phyloP scores from a whole-genome alignment of 2,797 vertebrate genomes.

The Pipistrellus pygmaeus region DNA sequence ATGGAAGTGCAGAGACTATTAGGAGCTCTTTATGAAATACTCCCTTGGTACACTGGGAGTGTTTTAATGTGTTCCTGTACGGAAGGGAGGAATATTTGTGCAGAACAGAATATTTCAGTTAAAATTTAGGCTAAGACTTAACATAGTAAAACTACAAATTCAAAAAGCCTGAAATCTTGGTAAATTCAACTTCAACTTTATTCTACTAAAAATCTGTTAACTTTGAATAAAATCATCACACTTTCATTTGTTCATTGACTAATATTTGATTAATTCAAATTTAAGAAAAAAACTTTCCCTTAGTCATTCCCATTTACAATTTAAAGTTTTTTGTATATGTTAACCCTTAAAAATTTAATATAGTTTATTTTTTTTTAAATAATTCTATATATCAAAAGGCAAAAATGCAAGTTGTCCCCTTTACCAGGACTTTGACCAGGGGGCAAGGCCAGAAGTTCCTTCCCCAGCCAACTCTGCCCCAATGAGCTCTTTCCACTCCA shows the following conservation, averaged over 20 bases:
- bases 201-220: constrained; percentile 40
- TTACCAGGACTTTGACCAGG: no score
- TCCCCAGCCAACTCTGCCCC: no score
- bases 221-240: constrained; percentile 28
- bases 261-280: constrained; percentile 27
- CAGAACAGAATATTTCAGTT: not conserved
- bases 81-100: not conserved
- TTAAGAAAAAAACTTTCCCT: constrained; percentile 30
- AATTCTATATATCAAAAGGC: not conserved
- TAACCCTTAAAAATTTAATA: not conserved
- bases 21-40: not conserved
- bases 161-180: not conserved
- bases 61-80: not conserved
- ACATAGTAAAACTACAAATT: not conserved
- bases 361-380: not conserved
- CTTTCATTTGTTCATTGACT: constrained; percentile 21
- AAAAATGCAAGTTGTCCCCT: no score
- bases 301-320: constrained; percentile 15
- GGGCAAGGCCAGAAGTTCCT: no score
- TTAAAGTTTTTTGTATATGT: constrained; percentile 31
- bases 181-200: constrained; percentile 6
- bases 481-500: no score
- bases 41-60: not conserved
- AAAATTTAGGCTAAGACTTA: constrained; percentile 16
- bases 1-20: not conserved